Conservation (phyloP, 2,888 invertebrate genomes). For the Ochropacha duplaris region DNA sequence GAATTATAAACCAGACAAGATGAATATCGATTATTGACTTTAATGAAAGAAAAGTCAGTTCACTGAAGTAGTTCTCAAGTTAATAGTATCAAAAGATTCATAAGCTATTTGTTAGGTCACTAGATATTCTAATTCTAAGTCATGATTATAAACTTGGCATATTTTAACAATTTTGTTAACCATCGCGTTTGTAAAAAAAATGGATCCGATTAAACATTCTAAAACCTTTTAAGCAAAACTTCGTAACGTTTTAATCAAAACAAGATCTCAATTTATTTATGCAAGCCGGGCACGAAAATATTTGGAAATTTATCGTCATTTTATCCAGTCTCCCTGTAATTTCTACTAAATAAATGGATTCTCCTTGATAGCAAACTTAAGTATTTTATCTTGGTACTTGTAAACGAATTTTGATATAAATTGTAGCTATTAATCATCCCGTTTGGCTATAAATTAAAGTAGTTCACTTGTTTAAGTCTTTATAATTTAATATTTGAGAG, state of each 20-base stretch:
- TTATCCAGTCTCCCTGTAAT: constrained; percentile 13
- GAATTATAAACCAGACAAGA: too few species aligned
- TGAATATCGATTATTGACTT: too few species aligned
- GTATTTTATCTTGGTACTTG: not conserved
- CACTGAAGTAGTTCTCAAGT: too few species aligned
- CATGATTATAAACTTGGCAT: not conserved
- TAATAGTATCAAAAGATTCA: too few species aligned
- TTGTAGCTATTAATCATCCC: not conserved
- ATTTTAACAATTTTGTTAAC: not conserved
- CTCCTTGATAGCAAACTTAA: constrained; percentile 7
- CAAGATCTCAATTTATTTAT: constrained; percentile 13
- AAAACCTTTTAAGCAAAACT: not conserved
- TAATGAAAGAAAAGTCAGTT: too few species aligned
- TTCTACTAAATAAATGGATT: constrained; percentile 12
- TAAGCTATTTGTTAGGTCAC: too few species aligned
- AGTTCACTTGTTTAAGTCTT: not conserved
- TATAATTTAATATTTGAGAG: too few species aligned
- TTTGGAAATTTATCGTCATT: constrained; percentile 12
- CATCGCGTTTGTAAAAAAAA: not conserved
- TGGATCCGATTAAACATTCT: not conserved
- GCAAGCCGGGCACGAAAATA: constrained; percentile 2
- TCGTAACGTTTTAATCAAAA: constrained; percentile 2
- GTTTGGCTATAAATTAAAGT: not conserved
- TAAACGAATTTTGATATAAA: not conserved
- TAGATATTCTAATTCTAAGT: too few species aligned